Base-by-base conservation (phyloP, 1,140 invertebrate genomes). In the Drosophila varians region DNA sequence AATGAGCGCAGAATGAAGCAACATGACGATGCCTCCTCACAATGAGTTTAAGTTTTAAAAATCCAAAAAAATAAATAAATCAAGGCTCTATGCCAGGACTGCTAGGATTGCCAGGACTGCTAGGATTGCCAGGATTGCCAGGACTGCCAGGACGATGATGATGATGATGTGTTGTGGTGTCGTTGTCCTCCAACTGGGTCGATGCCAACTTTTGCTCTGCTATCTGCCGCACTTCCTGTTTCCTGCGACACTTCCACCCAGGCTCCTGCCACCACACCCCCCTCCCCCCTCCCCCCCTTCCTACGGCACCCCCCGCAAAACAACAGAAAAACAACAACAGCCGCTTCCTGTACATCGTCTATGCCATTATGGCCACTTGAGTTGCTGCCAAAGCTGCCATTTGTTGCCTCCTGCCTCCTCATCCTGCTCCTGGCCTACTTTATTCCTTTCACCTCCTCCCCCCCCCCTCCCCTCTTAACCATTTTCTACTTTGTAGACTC, bases 291-390 rank as follows among this genome's bases (percentile, higher is more conserved):
- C 9, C 4, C 28, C 9, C n/a, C 18, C 6, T n/a, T 43, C 18
- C 47, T 26, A n/a, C n/a, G n/a, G n/a, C n/a, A n/a, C n/a, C n/a
- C n/a, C n/a, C n/a, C n/a, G 1, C 34, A 31, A 16, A 46, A 18
- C 49, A 68, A 58, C 64, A 64, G 12, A 46, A 68, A 69, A 68
- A 69, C 54, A 57, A 53, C 52, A 65, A 46, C 57, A 76, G 8
- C 60, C 43, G 18, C 82, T 80, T 86, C 80, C 80, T 86, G 80
- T 70, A 80, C 82, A 66, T 86, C 79, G 80, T 86, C 80, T 86
- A 86, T 80, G 80, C 61, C 77, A 86, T 86, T 87, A 86, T 86
- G 73, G 82, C 76, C 80, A 86, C 80, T 86, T 86, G 82, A 86
- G 80, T 65, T 64, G 64, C 58, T 87, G 80, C 80, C 82, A 84